Conservation (phyloP, 2,113 vertebrate genomes). For the Solenodon paradoxus region DNA sequence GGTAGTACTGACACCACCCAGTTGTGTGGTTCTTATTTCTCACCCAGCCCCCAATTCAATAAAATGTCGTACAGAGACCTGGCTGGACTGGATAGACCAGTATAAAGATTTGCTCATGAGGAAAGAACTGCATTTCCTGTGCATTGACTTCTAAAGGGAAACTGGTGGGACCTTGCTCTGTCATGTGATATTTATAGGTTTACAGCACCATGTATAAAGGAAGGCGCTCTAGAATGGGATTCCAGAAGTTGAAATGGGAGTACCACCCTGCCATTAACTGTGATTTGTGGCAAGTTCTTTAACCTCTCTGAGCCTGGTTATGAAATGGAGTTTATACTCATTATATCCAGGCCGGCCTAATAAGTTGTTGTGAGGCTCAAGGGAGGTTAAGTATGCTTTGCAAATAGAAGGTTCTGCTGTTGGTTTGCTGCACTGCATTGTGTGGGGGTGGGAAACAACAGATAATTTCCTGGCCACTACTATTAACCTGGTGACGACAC, state of each 20-base stretch:
- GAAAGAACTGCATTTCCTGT: neutral
- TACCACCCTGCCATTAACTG: neutral
- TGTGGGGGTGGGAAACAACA: neutral
- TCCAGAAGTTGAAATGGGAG: neutral
- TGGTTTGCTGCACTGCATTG: neutral
- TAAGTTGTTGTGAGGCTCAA: neutral
- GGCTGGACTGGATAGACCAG: conserved; percentile 4
- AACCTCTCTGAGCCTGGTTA: neutral
- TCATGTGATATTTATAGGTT: neutral
- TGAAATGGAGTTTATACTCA: neutral
- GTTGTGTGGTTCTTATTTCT: neutral
- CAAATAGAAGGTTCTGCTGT: neutral
- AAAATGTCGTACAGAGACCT: neutral
- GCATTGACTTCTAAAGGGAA: neutral
- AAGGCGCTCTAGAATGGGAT: neutral
- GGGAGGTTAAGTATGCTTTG: neutral
- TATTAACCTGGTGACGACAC: neutral
- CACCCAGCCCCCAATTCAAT: neutral
- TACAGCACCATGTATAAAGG: neutral
- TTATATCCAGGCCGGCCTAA: neutral
- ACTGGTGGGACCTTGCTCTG: neutral
- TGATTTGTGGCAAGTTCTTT: neutral
- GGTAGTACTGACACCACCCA: neutral
- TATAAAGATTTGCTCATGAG: neutral
- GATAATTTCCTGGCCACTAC: neutral